Evolutionary conservation across 2,888 invertebrate genomes (phyloP).

Genomic region (Poecilus cupreus): DNA sequence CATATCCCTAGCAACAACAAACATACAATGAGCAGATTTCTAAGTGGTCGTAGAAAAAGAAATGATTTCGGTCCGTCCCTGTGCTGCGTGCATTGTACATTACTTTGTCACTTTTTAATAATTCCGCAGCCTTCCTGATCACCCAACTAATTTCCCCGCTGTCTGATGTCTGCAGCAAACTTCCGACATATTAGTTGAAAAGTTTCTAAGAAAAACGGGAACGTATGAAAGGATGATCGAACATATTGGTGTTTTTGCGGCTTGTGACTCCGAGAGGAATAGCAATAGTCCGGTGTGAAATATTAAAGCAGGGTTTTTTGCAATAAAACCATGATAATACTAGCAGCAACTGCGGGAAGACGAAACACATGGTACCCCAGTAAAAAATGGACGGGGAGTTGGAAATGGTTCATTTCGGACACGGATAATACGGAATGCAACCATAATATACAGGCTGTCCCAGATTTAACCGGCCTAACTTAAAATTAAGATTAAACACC

Average conservation of each 20-base stretch:
- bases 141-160: not conserved
- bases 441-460: no score
- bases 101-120: not conserved
- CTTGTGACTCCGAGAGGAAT: not conserved
- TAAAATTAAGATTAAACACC: no score
- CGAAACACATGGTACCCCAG: not conserved
- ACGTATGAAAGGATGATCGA: conserved; percentile 17
- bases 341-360: not conserved
- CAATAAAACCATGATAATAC: not conserved
- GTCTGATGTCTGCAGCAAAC: not conserved
- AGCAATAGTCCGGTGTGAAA: conserved; percentile 1
- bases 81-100: no score
- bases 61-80: no score
- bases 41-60: no score
- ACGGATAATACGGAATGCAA: no score
- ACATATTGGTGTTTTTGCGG: conserved; percentile 24
- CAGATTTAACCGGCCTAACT: no score
- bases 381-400: not conserved
- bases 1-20: no score
- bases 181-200: conserved; percentile 11
- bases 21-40: no score
- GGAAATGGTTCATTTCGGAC: no score
- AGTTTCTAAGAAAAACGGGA: not conserved
- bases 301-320: not conserved
- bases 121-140: not conserved